Evolutionary conservation across 2,888 invertebrate species (phyloP).

Genomic region (Eueremaeus valkanovi): DNA sequence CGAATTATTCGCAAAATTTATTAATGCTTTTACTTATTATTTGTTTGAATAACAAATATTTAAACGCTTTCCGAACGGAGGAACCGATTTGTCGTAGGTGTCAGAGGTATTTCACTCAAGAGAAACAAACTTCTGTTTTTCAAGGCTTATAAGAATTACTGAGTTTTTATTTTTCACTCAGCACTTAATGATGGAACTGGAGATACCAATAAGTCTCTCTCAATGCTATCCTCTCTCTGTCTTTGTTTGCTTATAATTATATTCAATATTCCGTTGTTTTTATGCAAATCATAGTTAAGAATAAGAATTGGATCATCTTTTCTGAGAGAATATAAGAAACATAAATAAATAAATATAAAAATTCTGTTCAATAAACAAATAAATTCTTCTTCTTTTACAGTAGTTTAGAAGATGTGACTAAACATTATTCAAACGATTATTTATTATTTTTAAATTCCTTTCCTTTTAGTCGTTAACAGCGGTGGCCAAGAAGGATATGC

Average conservation of each 20-base stretch:
- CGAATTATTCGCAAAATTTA: not conserved
- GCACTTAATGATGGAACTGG: not conserved
- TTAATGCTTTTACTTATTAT: not conserved
- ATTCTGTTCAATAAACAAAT: too few species aligned
- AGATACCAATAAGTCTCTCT: not conserved
- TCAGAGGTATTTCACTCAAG: constrained; percentile 9
- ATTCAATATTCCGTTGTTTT: too few species aligned
- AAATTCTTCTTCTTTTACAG: too few species aligned
- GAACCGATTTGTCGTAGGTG: not conserved
- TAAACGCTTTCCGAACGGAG: not conserved
- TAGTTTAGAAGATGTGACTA: too few species aligned
- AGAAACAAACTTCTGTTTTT: not conserved
- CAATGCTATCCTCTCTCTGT: constrained; percentile 17
- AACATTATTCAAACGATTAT: too few species aligned
- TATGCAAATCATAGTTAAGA: too few species aligned
- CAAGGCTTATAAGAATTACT: not conserved
- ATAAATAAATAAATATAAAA: not conserved
- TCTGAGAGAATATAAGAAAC: not conserved
- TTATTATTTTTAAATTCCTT: too few species aligned
- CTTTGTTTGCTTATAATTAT: not conserved
- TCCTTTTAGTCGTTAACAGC: too few species aligned
- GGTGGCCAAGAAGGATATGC: too few species aligned
- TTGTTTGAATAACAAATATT: not conserved
- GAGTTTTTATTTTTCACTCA: not conserved
- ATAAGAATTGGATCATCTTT: not conserved